Evolutionary conservation across 2,113 vertebrate species (phyloP), one percentile per base, ranked within the genome.

Genomic region (Siphamia tubifer): DNA sequence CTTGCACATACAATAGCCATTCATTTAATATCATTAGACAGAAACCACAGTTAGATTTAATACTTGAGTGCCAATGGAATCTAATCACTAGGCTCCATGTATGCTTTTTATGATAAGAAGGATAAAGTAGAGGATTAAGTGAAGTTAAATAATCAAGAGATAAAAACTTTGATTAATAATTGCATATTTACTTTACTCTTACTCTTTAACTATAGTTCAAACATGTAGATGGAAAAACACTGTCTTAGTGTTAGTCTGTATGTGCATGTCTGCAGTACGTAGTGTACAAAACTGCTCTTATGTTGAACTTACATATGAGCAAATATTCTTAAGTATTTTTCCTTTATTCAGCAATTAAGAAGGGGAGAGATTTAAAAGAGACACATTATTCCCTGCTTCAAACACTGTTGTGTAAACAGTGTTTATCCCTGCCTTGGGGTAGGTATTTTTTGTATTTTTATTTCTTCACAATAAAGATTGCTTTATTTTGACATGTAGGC

Each of bases 321-420:
- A 43, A 60, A 43, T 53, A 60, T 68, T 51, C 75, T 17, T 16
- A 39, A 72, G 48, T 8, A 11, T 25, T 28, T 30, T 6, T 48
- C 62, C 6, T 49, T 69, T 68, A 61, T 48, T 35, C 34, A 58
- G 28, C 77, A 82, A 86, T 83, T 75, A 75, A 68, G 36, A 60
- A 16, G 20, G 34, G 38, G 73, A 55, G 63, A 74, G 51, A 38
- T 47, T 49, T 35, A 58, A 70, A 24, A 69, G 40, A 80, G 77
- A 74, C 49, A 30, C n/a, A 64, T 53, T 27, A 57, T 57, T 48
- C 56, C 28, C 45, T 57, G 58, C 31, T 58, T 17, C 44, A 66
- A 85, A 79, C 52, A 66, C 51, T 52, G 39, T 42, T 83, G 35
- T 71, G 21, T 81, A 86, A 87, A 78, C 61, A 79, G 16, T 53